Conservation (phyloP, 2,797 vertebrate species). For the Psittacula echo region DNA sequence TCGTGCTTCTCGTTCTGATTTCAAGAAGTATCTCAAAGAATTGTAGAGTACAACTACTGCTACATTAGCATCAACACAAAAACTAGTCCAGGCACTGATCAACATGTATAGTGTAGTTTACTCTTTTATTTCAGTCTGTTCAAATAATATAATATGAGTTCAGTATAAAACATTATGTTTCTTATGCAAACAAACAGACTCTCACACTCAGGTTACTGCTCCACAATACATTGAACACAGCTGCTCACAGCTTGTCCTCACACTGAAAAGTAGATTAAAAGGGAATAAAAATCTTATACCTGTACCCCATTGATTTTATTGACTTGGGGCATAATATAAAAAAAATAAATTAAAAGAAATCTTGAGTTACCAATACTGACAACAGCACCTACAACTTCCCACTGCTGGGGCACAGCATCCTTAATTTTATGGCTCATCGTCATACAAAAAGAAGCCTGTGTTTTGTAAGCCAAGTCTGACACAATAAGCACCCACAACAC, state of each 20-base stretch:
- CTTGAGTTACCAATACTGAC: not conserved
- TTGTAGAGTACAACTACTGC: not conserved
- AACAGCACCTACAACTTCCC: not conserved
- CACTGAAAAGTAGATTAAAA: not conserved
- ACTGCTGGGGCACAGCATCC: not conserved
- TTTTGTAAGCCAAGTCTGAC: not conserved
- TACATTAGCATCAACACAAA: not conserved
- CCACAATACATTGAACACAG: not conserved
- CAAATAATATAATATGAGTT: not conserved
- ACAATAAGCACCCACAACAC: not conserved
- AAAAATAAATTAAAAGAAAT: not conserved
- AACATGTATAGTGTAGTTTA: not conserved
- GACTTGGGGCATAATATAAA: not conserved
- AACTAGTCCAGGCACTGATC: not conserved
- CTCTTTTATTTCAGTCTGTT: slow-evolving; percentile 38
- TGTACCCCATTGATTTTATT: not conserved
- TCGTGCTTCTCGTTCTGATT: not conserved
- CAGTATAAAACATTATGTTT: not conserved
- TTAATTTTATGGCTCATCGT: not conserved
- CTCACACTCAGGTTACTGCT: not conserved
- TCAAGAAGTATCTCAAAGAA: not conserved
- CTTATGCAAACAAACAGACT: slow-evolving; percentile 17
- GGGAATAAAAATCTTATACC: not conserved
- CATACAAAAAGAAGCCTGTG: not conserved
- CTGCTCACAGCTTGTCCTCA: slow-evolving; percentile 25